phyloP scores from a whole-genome alignment of 2,113 vertebrate species.

The Otocyon megalotis region DNA sequence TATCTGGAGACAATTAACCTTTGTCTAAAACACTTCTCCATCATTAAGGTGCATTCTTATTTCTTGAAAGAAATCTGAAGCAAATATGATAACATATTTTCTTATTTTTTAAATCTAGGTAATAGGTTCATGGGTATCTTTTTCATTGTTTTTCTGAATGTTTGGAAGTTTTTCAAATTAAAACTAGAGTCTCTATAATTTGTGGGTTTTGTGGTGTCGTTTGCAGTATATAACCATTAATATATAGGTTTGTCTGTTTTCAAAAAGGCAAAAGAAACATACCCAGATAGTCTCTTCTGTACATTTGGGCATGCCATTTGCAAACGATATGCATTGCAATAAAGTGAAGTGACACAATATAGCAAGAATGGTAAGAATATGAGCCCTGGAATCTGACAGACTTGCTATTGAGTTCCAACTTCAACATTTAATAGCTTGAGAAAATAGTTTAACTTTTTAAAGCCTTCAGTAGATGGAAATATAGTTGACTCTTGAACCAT shows the following conservation, averaged over 20 bases:
- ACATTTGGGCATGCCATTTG: background rate
- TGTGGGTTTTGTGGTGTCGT: background rate
- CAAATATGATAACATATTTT: background rate
- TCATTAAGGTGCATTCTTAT: background rate
- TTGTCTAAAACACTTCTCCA: conserved; percentile 1
- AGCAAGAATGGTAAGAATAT: background rate
- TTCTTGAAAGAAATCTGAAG: background rate
- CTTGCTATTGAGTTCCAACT: background rate
- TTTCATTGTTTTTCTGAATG: background rate
- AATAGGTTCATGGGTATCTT: background rate
- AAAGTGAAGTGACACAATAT: background rate
- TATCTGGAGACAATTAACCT: background rate
- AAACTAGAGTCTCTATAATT: background rate
- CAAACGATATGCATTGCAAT: background rate
- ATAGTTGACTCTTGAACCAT: background rate
- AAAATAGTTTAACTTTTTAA: conserved; percentile 13
- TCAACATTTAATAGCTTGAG: background rate
- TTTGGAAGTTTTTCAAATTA: conserved; percentile 35
- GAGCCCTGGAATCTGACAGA: background rate
- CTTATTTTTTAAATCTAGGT: background rate
- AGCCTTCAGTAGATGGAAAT: background rate
- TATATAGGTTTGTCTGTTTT: background rate
- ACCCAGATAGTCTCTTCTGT: background rate
- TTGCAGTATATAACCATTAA: background rate
- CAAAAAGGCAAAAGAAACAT: background rate